phyloP scores from a whole-genome alignment of 1,140 invertebrate genomes.

The Helicoverpa zea region DNA sequence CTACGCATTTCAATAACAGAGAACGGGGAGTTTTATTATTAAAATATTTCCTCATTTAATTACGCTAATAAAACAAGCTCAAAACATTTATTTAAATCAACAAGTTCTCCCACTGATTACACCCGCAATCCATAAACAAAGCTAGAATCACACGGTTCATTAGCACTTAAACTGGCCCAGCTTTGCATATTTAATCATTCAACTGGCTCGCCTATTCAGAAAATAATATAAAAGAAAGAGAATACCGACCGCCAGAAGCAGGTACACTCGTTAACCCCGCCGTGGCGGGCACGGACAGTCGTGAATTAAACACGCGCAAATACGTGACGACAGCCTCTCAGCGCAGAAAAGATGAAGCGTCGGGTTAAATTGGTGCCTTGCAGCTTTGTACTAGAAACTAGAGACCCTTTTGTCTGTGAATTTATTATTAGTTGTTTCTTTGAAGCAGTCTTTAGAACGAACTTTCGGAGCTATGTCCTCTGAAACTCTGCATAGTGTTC shows the following conservation, averaged over 20 bases:
- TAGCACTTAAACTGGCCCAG: slow-evolving; percentile 41
- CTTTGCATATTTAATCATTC: slow-evolving; percentile 42
- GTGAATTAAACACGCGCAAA: slow-evolving; percentile 63
- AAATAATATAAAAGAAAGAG: slow-evolving; percentile 45
- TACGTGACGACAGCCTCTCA: slow-evolving; percentile 54
- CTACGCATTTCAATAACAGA: no score
- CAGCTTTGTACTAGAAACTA: slow-evolving; percentile 25
- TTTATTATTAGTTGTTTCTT: slow-evolving; percentile 27
- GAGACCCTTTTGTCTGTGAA: slow-evolving; percentile 32
- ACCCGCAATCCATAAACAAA: slow-evolving; percentile 12
- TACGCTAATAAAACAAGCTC: slow-evolving; percentile 11
- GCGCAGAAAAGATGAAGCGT: slow-evolving; percentile 23
- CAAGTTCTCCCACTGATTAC: slow-evolving; percentile 11
- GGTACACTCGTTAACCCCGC: slow-evolving; percentile 51
- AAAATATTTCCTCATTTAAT: background rate
- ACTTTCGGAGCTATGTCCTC: background rate
- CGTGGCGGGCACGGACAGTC: slow-evolving; percentile 41
- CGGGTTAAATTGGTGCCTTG: slow-evolving; percentile 37
- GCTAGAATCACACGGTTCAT: slow-evolving; percentile 34
- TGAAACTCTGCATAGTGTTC: background rate
- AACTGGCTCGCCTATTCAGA: slow-evolving; percentile 35
- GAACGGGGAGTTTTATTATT: no score
- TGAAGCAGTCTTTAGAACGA: background rate
- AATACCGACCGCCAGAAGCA: slow-evolving; percentile 40
- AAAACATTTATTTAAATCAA: slow-evolving; percentile 29